phyloP scores from a whole-genome alignment of 2,113 vertebrate genomes.

The Sprattus sprattus region DNA sequence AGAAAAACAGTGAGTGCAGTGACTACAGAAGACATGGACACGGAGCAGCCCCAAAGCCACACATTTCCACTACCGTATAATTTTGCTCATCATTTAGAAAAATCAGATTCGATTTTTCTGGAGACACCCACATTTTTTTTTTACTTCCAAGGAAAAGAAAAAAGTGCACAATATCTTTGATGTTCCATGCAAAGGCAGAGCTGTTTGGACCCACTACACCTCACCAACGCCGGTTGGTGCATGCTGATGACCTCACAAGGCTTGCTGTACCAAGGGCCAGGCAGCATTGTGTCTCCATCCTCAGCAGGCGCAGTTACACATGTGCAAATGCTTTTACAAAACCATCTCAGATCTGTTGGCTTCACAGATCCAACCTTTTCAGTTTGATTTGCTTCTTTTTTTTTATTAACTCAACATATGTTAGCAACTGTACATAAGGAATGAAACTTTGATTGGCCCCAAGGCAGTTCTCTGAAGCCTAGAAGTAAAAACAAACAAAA shows the following conservation, averaged over 20 bases:
- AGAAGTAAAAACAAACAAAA: conserved; percentile 43
- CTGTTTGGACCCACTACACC: neutral
- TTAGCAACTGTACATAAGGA: conserved; percentile 90
- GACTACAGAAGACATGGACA: conserved; percentile 27
- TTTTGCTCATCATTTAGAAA: neutral
- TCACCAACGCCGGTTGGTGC: conserved; percentile 22
- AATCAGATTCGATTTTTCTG: neutral
- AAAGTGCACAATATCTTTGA: conserved; percentile 15
- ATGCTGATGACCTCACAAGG: conserved; percentile 15
- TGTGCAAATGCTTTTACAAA: neutral
- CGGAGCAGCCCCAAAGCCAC: conserved; percentile 9
- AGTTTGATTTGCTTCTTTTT: neutral
- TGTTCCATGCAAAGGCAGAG: conserved; percentile 8
- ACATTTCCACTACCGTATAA: conserved; percentile 16
- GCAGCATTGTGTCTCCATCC: neutral
- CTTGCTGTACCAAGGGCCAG: neutral
- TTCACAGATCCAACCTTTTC: neutral
- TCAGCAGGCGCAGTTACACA: neutral
- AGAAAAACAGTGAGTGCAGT: neutral
- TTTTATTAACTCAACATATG: conserved; percentile 48
- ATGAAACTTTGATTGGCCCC: conserved; percentile 82
- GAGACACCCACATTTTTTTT: neutral
- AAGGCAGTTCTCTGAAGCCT: conserved; percentile 66
- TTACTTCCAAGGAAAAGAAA: neutral
- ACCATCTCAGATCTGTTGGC: neutral